These are phyloP conservation scores for Brachyrhaphis roseni DNA, from an alignment of 2,797 vertebrate species.

Conservation along the genomic window DNA sequence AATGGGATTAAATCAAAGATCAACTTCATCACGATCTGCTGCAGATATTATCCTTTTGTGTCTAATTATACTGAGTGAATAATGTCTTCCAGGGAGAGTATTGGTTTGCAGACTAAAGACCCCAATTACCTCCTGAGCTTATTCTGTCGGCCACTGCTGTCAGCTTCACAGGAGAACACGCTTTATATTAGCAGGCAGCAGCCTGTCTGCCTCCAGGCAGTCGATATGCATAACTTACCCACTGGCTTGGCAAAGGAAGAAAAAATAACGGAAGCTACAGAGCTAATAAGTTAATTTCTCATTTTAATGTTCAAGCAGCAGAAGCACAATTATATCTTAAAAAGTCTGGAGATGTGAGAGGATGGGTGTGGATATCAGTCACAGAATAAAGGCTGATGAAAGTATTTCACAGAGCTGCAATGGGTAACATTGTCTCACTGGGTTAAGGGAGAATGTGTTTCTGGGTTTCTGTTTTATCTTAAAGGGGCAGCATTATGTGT, in stretches of 20 bases:
- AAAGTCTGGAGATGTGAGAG: slow-evolving; percentile 7
- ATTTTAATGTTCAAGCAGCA: slow-evolving; percentile 51
- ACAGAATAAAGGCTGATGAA: neutral
- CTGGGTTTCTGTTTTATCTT: neutral
- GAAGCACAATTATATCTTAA: slow-evolving; percentile 2
- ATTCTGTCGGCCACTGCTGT: slow-evolving; percentile 32
- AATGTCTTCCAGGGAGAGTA: slow-evolving; percentile 29
- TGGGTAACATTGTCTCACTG: neutral
- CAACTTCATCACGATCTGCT: neutral
- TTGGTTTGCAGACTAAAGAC: slow-evolving; percentile 61
- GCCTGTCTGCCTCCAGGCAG: slow-evolving; percentile 52
- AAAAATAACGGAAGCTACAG: slow-evolving; percentile 1
- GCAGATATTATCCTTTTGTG: slow-evolving; percentile 47
- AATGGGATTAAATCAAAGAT: neutral
- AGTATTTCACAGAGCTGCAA: neutral
- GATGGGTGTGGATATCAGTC: neutral
- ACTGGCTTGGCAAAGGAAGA: neutral
- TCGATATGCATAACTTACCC: slow-evolving; percentile 45
- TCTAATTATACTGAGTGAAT: slow-evolving; percentile 38
- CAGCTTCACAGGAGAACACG: slow-evolving; percentile 44
- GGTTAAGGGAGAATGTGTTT: neutral
- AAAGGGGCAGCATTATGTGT: neutral
- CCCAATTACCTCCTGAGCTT: slow-evolving; percentile 57
- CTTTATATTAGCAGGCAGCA: slow-evolving; percentile 59
- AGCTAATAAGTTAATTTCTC: slow-evolving; percentile 48